phyloP scores from a whole-genome alignment of 2,888 invertebrate genomes.

The Cataglyphis altisquamis region DNA sequence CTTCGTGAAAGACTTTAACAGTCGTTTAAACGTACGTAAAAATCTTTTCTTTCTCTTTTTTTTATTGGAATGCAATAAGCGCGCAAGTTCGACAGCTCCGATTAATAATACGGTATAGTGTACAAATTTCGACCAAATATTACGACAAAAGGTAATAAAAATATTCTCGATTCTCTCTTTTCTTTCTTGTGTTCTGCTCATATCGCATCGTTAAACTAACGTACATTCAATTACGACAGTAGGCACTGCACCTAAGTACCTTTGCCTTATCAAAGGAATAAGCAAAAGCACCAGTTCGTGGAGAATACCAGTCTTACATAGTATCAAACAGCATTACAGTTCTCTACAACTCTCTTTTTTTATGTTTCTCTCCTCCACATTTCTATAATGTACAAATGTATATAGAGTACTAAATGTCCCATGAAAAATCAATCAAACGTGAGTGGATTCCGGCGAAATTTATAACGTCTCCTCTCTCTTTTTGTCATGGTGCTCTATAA shows the following conservation, averaged over 20 bases:
- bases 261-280: conserved; percentile 77
- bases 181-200: conserved; percentile 55
- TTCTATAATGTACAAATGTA: conserved; percentile 44
- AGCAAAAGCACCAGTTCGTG: conserved; percentile 80
- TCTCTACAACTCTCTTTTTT: conserved; percentile 21
- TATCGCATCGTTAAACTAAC: conserved; percentile 74
- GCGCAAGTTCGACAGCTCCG: conserved; percentile 62
- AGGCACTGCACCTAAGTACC: conserved; percentile 80
- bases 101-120: conserved; percentile 7
- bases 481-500: conserved; percentile 8
- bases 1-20: conserved; percentile 65
- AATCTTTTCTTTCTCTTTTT: conserved; percentile 46
- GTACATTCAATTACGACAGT: conserved; percentile 74
- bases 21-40: conserved; percentile 51
- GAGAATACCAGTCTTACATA: conserved; percentile 61
- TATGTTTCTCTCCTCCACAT: background rate
- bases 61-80: conserved; percentile 76
- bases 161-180: conserved; percentile 71
- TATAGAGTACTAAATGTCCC: conserved; percentile 70
- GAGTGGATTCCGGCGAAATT: conserved; percentile 57
- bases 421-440: conserved; percentile 71
- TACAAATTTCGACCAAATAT: conserved; percentile 57
- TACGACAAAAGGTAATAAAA: conserved; percentile 74
- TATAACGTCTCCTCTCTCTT: background rate
- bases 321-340: conserved; percentile 49